Evolutionary conservation across 2,888 invertebrate species (phyloP), one percentile per base, ranked within the genome.

Genomic region (Axea sp.): DNA sequence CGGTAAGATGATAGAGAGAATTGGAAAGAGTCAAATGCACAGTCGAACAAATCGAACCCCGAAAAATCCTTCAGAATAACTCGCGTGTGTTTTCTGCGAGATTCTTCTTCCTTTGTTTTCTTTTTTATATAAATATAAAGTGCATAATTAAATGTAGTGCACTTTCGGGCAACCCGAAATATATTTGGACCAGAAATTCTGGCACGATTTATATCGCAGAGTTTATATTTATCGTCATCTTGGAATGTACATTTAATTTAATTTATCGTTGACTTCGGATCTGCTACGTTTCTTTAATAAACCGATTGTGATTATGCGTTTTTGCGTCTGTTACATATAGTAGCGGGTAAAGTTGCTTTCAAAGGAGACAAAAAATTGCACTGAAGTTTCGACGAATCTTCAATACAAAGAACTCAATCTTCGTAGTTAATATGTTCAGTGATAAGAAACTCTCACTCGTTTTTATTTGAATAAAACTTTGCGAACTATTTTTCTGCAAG

Each of bases 1-100:
- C n/a, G n/a, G 39, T 60, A 67, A 73, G 73, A 67, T 33, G 73
- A 73, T 31, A 65, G 57, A 59, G 57, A 14, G 65, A 65, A 65
- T 60, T 53, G 51, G 31, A 65, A 64, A 59, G 72, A 72, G 64
- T 51, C 72, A 57, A 51, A 59, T 51, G 65, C 60, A 53, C 47
- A 28, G 53, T 57, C 51, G 26, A 59, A 65, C 59, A 37, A 65
- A 53, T 49, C 62, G 59, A 19, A 15, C 22, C 22, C 28, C 45
- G 19, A 65, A 65, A 67, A 57, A 39, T 17, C 57, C 47, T 43
- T 41, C 8, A 12, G 33, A 33, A 28, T 12, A 24, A 8, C 3
- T 55, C 31, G 6, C 6, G 41, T 37, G 41, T 22, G 31, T 57
- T 67, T 15, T 37, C 41, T 30, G 31, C 1, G 39, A 39, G 26